Evolutionary conservation across 2,888 invertebrate genomes (phyloP), one percentile per base, ranked within the genome.

Genomic region (Troides helena): DNA sequence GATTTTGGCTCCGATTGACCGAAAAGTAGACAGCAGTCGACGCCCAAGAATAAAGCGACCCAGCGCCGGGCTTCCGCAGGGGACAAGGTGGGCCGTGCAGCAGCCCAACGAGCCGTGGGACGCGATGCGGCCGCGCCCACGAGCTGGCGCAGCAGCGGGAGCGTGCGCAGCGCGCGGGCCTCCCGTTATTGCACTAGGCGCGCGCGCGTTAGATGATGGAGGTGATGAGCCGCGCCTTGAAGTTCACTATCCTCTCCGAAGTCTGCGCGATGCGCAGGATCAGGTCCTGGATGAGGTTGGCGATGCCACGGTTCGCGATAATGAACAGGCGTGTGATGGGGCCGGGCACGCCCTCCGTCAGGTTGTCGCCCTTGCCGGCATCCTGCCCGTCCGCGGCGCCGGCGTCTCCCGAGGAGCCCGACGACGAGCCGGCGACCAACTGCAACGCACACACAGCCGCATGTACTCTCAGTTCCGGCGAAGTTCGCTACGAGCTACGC

Each of bases 181-280:
- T 74, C 76, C 72, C 76, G 75, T 72, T 70, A 77, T 83, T 88
- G 85, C 81, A 85, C 88, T 87, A 88, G 77, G 80, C 77, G 79
- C 82, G 71, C 65, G 76, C 84, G 78, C 85, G 74, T 94, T 97
- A 97, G 92, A 97, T 97, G 90, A 97, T 95, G 79, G 97, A 96
- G 82, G 97, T 97, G 90, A 97, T 96, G 84, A 97, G 94, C 93
- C 97, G 95, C 87, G 97, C 97, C 94, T 97, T 97, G 95, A 97
- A 97, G 95, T 97, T 97, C 84, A 97, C 97, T 93, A 97, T 95
- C 90, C 96, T 95, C 92, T 97, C 97, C 86, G 97, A 97, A 85
- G 97, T 97, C 89, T 97, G 97, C 71, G 97, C 97, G 88, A 97
- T 94, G 88, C 97, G 97, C 86, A 97, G 94, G 90, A 97, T 97